Evolutionary conservation across 2,797 vertebrate species (phyloP), one percentile per base, ranked within the genome.

Genomic region (Selene dorsalis): DNA sequence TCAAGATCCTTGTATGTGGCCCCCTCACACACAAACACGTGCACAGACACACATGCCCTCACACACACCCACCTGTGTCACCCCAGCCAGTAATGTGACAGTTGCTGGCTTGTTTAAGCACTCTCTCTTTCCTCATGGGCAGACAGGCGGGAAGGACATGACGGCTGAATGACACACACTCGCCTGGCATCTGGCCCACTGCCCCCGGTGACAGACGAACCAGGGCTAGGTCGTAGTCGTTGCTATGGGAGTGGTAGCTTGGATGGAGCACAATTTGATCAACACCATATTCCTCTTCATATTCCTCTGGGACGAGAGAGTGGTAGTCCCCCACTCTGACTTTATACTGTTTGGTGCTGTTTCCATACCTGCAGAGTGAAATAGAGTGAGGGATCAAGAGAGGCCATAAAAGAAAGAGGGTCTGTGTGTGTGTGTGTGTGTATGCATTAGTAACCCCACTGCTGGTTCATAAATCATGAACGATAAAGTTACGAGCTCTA

Each of bases 61-160:
- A 56, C 60, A 62, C 60, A 43, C 11, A 3, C 73, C 93, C 92
- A 99, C 98, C 98, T 94, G 98, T 99, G 92, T 99, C 98, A 20
- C 98, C 98, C 98, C 98, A 99, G 80, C 98, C 98, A 0, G 97
- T 98, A 86, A 99, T 97, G 60, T 96, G 96, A 84, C 98, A 99
- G 84, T 95, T 97, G 65, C 94, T 93, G 65, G 96, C 94, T 14
- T 94, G 95, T 92, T 96, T 97, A 72, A 97, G 95, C 5, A 95
- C 96, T 69, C 94, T 94, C 89, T 99, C 98, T 71, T 95, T 95
- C 80, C 89, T 90, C 39, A 88, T 47, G 0, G 98, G 98, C 87
- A 99, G 87, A 83, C 98, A 99, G 30, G 95, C 97, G 0, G 98
- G 98, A 73, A 97, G 90, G 39, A 99, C 96, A 0, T 96, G 96